These are phyloP conservation scores for Drosophila pegasa DNA, from an alignment of 2,888 invertebrate species.

Conservation along the genomic window DNA sequence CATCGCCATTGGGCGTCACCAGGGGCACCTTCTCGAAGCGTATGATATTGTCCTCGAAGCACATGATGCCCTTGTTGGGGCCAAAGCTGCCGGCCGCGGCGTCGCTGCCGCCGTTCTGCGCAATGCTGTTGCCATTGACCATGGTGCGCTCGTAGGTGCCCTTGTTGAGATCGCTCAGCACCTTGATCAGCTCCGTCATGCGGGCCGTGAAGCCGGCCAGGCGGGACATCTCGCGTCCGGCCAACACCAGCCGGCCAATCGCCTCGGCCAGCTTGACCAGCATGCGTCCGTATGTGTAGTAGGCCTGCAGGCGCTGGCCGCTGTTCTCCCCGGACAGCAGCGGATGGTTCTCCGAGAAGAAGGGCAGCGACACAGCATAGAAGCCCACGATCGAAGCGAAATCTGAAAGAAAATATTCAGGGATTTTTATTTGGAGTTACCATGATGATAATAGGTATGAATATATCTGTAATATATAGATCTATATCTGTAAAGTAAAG, in stretches of 20 bases:
- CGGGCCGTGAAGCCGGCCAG: slow-evolving; percentile 96
- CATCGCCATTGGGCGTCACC: slow-evolving; percentile 98
- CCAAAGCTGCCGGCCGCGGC: slow-evolving; percentile 82
- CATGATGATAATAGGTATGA: too few relatives aligned
- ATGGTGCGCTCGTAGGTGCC: slow-evolving; percentile 89
- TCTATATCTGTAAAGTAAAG: too few relatives aligned
- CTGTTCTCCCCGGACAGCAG: slow-evolving; percentile 88
- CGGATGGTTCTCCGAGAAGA: slow-evolving; percentile 91
- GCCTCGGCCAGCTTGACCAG: slow-evolving; percentile 96
- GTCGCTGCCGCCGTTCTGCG: slow-evolving; percentile 52
- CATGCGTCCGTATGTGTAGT: slow-evolving; percentile 96
- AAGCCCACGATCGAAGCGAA: slow-evolving; percentile 98
- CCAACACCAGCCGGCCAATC: slow-evolving; percentile 96
- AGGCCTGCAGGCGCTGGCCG: slow-evolving; percentile 93
- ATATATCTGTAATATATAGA: too few relatives aligned
- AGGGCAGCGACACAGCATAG: slow-evolving; percentile 97
- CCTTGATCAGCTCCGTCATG: slow-evolving; percentile 94
- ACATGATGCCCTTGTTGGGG: slow-evolving; percentile 92
- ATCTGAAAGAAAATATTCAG: slow-evolving; percentile 86
- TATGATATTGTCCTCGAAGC: slow-evolving; percentile 94
- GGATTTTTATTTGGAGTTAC: neutral
- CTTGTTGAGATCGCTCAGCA: slow-evolving; percentile 92
- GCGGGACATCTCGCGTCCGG: slow-evolving; percentile 97
- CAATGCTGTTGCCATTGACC: slow-evolving; percentile 84
- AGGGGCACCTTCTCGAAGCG: slow-evolving; percentile 97